Base-by-base conservation (phyloP, 2,113 vertebrate species). In the Ia io region DNA sequence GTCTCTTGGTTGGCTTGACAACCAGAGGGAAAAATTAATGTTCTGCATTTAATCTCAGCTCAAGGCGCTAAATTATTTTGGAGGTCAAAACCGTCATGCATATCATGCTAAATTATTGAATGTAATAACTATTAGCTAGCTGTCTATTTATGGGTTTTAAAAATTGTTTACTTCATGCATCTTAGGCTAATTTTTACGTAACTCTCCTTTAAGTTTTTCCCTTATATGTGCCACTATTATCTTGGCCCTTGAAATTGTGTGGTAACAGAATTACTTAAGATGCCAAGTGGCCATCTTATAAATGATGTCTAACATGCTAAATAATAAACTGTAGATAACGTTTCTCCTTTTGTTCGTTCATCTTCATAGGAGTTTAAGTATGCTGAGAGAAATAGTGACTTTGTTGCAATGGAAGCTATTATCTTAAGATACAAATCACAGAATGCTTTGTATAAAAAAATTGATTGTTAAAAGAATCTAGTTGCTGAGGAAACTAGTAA, bases 11-110 rank as follows among this genome's bases (percentile, higher is more conserved):
- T 99, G 98, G 97, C 98, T 97, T 98, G 98, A 98, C 98, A 98
- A 98, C 98, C 97, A 97, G 97, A 98, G 97, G 97, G 97, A 98
- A 98, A 98, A 98, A 98, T 98, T 98, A 98, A 98, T 98, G 98
- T 98, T 98, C 98, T 98, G 97, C 98, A 97, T 98, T 98, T 98
- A 98, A 98, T 98, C 98, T 98, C 88, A 84, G 97, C 97, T 98
- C 97, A 98, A 98, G 97, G 97, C 6, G 0, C 97, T 98, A 98
- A 98, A 98, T 99, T 98, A 98, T 98, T 98, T 98, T 98, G 97
- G 98, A 99, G 98, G 98, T 98, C 49, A 91, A 98, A 98, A 97
- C 97, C 86, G 40, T 98, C 98, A 98, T 97, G 98, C 98, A 90
- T 98, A 98, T 98, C 98, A 97, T 96, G 74, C 95, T 97, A 97